A percentile compares a stretch with the other conserved stretches of the same genome.
Evolutionary conservation across 53 echinoderm and acorn worm genomes (phyloP).

Genomic region (Hippasteria phrygiana): DNA sequence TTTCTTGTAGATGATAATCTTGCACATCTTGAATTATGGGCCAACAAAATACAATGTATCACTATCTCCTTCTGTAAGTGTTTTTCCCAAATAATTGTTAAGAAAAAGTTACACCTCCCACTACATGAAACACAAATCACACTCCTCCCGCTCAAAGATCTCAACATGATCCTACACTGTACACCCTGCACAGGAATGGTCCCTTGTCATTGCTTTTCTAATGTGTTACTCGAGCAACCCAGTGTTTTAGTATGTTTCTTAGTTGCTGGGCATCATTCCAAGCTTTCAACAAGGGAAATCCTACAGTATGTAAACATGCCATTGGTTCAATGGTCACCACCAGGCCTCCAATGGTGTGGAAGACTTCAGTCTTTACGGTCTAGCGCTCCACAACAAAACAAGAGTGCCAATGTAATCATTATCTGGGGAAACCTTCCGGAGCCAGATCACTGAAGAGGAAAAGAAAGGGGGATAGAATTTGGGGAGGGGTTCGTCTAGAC

Average conservation of each 20-base stretch:
- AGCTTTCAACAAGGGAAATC: background rate
- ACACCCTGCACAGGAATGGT: too few relatives aligned
- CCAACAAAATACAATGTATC: too few relatives aligned
- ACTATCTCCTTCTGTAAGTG: too few relatives aligned
- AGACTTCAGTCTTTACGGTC: background rate
- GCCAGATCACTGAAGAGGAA: background rate
- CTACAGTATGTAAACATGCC: background rate
- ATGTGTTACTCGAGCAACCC: background rate
- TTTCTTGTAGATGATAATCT: too few relatives aligned
- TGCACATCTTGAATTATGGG: too few relatives aligned
- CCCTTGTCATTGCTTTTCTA: background rate
- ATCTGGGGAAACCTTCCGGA: background rate
- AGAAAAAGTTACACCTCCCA: too few relatives aligned
- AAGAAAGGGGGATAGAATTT: background rate
- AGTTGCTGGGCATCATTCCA: conserved; percentile 7
- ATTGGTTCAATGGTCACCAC: conserved; percentile 5
- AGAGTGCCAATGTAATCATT: background rate
- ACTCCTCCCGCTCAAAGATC: too few relatives aligned
- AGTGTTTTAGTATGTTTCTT: conserved; percentile 6
- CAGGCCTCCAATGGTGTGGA: background rate
- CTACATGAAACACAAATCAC: too few relatives aligned
- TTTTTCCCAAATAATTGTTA: too few relatives aligned
- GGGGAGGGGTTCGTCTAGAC: background rate
- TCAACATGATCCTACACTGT: too few relatives aligned
- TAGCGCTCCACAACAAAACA: too few relatives aligned